phyloP scores from a whole-genome alignment of 1,140 invertebrate species.

The Melipona quadrifasciata region DNA sequence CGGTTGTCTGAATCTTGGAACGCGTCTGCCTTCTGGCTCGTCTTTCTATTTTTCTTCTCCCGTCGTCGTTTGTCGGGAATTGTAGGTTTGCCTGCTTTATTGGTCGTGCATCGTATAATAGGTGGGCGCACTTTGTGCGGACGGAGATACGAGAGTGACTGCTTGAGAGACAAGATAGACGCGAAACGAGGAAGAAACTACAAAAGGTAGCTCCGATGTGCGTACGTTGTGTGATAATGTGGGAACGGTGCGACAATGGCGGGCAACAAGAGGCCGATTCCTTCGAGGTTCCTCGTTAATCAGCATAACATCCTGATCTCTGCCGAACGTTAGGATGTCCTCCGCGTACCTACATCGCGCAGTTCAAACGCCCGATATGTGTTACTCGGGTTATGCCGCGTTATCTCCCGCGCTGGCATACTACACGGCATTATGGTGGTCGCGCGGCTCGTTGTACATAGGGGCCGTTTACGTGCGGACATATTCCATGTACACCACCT shows the following conservation, averaged over 20 bases:
- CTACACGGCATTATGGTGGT: conserved; percentile 55
- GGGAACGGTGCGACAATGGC: background rate
- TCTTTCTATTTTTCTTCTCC: too few relatives aligned
- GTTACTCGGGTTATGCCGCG: conserved; percentile 50
- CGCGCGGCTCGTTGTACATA: conserved; percentile 45
- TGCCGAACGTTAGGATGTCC: conserved; percentile 37
- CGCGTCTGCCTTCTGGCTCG: background rate
- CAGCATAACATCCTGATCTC: conserved; percentile 55
- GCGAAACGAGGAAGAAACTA: too few relatives aligned
- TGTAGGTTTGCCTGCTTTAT: too few relatives aligned
- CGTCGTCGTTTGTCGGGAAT: too few relatives aligned
- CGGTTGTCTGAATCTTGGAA: background rate
- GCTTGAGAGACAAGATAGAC: too few relatives aligned
- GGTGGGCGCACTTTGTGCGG: too few relatives aligned
- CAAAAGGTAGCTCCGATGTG: too few relatives aligned
- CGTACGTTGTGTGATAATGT: background rate
- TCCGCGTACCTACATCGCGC: conserved; percentile 6
- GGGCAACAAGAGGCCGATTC: background rate
- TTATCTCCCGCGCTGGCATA: conserved; percentile 58
- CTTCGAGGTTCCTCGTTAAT: conserved; percentile 69
- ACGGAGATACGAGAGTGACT: too few relatives aligned
- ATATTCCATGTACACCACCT: conserved; percentile 28
- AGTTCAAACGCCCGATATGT: conserved; percentile 2
- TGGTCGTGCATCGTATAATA: too few relatives aligned
- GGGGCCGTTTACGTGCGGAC: conserved; percentile 32